Percentiles rank a stretch among this genome's conserved stretches.
phyloP scores from a whole-genome alignment of 2,113 vertebrate genomes.

The Furnarius figulus region DNA sequence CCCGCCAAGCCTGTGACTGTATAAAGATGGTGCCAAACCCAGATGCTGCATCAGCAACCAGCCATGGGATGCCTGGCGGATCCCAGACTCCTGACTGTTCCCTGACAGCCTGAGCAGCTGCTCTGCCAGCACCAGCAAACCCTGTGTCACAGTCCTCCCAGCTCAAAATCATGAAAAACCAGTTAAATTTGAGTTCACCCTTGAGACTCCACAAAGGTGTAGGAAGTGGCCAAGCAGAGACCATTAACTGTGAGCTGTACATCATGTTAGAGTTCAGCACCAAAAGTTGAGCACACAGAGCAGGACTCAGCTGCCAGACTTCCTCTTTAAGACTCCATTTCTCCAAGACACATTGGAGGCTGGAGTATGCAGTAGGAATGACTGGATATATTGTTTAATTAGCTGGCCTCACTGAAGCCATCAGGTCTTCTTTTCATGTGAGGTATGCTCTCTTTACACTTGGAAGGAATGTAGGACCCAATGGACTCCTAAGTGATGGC shows the following conservation, averaged over 20 bases:
- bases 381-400: neutral
- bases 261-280: neutral
- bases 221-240: neutral
- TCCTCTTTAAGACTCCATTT: accelerated
- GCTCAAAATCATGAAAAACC: neutral
- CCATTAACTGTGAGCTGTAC: neutral
- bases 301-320: neutral
- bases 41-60: neutral
- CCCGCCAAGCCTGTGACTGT: neutral
- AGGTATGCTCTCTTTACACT: neutral
- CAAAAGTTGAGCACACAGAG: neutral
- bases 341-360: neutral
- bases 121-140: neutral
- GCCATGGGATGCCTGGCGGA: accelerated
- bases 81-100: neutral
- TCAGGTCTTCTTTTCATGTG: neutral
- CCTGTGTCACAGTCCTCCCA: neutral
- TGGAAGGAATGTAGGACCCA: neutral
- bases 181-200: neutral
- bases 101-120: neutral
- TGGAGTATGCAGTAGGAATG: neutral
- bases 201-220: neutral
- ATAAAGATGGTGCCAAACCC: neutral
- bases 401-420: neutral
- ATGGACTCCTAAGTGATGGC: neutral